Evolutionary conservation across 1,140 invertebrate genomes (phyloP).

Genomic region (Caenorhabditis latens): DNA sequence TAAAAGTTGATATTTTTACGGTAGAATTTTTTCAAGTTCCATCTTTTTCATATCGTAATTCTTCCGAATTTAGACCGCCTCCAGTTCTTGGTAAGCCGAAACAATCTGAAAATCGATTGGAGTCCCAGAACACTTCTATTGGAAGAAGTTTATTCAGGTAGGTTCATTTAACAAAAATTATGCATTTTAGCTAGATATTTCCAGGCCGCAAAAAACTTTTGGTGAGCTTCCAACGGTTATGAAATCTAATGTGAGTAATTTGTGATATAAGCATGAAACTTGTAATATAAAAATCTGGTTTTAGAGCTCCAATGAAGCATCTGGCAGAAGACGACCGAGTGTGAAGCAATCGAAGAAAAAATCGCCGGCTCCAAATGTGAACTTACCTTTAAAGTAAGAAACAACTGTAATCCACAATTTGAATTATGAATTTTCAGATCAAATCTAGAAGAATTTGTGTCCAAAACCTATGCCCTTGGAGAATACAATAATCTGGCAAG

Average conservation of each 20-base stretch:
- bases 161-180: too few species aligned
- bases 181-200: not conserved
- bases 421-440: not conserved
- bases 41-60: too few species aligned
- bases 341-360: not conserved
- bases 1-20: too few species aligned
- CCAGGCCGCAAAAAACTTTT: not conserved
- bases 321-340: not conserved
- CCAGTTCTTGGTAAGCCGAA: not conserved
- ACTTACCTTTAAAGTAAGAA: constrained; percentile 1
- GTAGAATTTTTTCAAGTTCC: too few species aligned
- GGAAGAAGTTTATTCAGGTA: constrained; percentile 24
- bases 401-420: too few species aligned
- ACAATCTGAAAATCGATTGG: not conserved
- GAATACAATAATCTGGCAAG: constrained; percentile 34
- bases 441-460: constrained; percentile 43
- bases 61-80: not conserved
- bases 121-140: not conserved
- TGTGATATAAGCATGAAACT: not conserved
- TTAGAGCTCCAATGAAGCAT: not conserved
- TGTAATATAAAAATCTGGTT: not conserved
- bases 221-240: not conserved
- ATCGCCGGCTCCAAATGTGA: not conserved
- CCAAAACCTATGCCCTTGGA: constrained; percentile 24
- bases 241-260: constrained; percentile 3